Base-by-base conservation (phyloP, 2,888 invertebrate species). In the Microplitis manilae region DNA sequence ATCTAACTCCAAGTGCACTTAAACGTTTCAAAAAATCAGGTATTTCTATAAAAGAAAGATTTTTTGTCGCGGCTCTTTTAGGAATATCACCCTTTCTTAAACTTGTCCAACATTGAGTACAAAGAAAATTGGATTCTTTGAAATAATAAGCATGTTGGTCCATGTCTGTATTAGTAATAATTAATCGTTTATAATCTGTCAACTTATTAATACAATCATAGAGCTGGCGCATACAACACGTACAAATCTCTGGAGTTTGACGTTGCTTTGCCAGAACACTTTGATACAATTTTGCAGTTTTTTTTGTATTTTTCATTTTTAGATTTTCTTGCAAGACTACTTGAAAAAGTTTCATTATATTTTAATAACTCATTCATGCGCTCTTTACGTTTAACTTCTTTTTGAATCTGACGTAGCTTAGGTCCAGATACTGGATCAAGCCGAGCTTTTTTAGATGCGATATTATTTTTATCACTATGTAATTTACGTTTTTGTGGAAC, bases 1-100 rank as follows among this genome's bases (percentile, higher is more conserved):
- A n/a, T 59, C 59, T 59, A 59, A n/a, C 1, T 59, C 59, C 59
- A 13, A 59, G n/a, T 59, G 59, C 4, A 59, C 5, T 59, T 59
- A 59, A n/a, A 59, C 59, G 59, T n/a, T 59, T 59, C 59, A n/a
- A 59, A 59, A 59, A 59, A 59, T 59, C 59, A 59, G 59, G 59
- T 4, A 59, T 59, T 59, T 59, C n/a, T n/a, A 59, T n/a, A n/a
- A 6, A 59, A 59, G 6, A 59, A 59, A 5, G 59, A 59, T 59
- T 59, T 59, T 59, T 59, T 6, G 59, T 59, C 2, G n/a, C 9
- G 4, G 59, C 6, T 59, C 8, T 8, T 5, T 5, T 59, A 13
- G 59, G 59, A 6, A 59, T 59, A 59, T 13, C 6, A 5, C 59
- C 59, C 59, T 59, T 59, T 59, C 59, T 59, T 5, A 59, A 59